A percentile compares a stretch with the other conserved stretches of the same genome.
phyloP scores from a whole-genome alignment of 2,888 invertebrate genomes.

The Deroplatys truncata region DNA sequence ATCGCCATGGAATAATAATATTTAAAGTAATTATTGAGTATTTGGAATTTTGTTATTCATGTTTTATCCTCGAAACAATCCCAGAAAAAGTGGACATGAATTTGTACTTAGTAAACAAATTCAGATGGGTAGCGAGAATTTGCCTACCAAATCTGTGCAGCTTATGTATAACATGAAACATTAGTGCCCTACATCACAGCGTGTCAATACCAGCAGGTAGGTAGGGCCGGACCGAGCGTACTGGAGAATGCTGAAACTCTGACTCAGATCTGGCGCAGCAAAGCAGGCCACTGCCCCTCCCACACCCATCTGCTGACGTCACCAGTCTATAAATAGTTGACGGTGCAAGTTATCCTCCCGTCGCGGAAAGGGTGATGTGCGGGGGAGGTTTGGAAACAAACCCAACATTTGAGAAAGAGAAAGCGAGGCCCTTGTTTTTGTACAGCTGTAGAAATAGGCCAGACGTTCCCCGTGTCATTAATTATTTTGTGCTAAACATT shows the following conservation, averaged over 20 bases:
- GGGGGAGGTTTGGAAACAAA: not conserved
- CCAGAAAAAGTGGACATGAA: too few species aligned
- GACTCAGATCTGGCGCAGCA: not conserved
- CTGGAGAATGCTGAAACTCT: not conserved
- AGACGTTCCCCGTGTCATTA: not conserved
- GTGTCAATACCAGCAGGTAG: not conserved
- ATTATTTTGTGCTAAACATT: too few species aligned
- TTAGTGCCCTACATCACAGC: not conserved
- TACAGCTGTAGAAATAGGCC: not conserved
- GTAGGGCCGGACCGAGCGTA: not conserved
- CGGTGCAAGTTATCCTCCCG: not conserved
- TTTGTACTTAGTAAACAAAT: too few species aligned
- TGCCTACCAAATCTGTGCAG: too few species aligned
- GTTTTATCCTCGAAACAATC: too few species aligned
- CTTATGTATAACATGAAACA: not conserved
- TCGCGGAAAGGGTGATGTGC: not conserved
- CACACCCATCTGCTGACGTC: constrained; percentile 5
- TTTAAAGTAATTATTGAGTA: too few species aligned
- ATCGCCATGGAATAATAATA: too few species aligned
- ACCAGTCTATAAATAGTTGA: not conserved
- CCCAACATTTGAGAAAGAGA: not conserved
- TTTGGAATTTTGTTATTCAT: too few species aligned
- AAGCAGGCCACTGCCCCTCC: not conserved
- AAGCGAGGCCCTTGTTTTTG: not conserved
- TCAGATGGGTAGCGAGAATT: too few species aligned